Evolutionary conservation across 2,113 vertebrate species (phyloP).

Genomic region (Todiramphus chloris): DNA sequence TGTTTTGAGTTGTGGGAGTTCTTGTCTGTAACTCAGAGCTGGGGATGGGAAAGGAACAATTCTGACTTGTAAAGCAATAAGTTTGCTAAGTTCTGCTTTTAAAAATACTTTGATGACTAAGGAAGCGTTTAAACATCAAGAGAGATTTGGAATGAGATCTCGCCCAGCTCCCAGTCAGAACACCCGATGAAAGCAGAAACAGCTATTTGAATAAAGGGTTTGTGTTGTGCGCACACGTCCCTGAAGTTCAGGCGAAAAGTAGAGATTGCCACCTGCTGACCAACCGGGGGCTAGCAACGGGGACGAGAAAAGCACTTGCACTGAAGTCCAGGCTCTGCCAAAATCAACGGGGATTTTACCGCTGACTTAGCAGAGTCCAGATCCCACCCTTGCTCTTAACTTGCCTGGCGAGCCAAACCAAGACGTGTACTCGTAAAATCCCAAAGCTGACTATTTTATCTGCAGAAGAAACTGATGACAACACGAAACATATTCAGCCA

Average conservation of each 20-base stretch:
- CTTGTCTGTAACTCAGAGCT: not conserved
- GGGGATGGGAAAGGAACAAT: not conserved
- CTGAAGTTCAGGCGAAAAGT: conserved; percentile 5
- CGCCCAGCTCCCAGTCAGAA: not conserved
- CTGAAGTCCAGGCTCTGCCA: not conserved
- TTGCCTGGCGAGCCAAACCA: not conserved
- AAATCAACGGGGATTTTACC: not conserved
- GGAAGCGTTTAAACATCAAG: not conserved
- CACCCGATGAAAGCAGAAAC: not conserved
- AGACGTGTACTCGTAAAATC: not conserved
- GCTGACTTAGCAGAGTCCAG: not conserved
- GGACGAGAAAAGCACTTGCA: no score
- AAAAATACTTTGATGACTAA: conserved; percentile 39
- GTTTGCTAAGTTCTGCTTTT: not conserved
- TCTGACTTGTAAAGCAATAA: not conserved
- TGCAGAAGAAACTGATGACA: not conserved
- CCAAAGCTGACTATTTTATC: not conserved
- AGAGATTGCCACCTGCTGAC: conserved; percentile 67
- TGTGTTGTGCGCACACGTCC: not conserved
- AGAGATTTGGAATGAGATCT: conserved; percentile 9
- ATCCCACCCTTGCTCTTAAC: not conserved
- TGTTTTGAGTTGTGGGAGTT: not conserved
- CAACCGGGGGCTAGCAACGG: not conserved
- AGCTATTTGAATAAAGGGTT: not conserved
- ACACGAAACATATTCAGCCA: not conserved